Evolutionary conservation across 2,888 invertebrate species (phyloP), one percentile per base, ranked within the genome.

Genomic region (Onthophagus sagittarius): DNA sequence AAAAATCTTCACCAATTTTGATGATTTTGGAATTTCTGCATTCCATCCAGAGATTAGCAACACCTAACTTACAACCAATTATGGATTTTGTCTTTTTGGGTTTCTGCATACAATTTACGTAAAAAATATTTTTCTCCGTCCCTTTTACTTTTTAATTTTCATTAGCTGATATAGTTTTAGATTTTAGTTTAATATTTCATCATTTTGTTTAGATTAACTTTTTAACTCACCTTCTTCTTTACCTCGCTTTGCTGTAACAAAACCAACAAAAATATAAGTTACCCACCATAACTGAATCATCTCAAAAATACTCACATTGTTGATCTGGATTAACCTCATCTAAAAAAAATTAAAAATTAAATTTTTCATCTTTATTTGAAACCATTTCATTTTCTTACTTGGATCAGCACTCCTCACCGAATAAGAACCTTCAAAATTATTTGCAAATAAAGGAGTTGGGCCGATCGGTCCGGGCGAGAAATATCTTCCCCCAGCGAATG

Each of bases 401-500:
- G 39, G 39, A 53, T 53, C 39, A 7, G 6, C 6, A 53, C 9
- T 23, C 23, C 23, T 53, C 7, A 53, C 11, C 2, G 39, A 53
- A 53, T 53, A 53, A 9, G 39, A 53, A 53, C 6, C 6, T 9
- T 53, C 39, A 53, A 53, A 53, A 53, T 53, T 53, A 53, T 2
- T 2, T 53, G 7, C 9, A 4, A 53, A 2, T 11, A 53, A 23
- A 23, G 23, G 23, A 2, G 23, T 53, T 53, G 9, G 4, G 2
- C 67, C 23, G 7, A 67, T 15, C 0, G 32, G 32, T 7, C 31
- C 31, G 5, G 67, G 67, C 3, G 9, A 5, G 13, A 23, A 23
- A 9, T 67, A 32, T n/a, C n/a, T 23, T n/a, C 23, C 33, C 1
- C 15, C 70, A 53, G 11, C 14, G 33, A 70, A 81, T 15, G 81